Evolutionary conservation across 2,113 vertebrate genomes (phyloP).

Genomic region (Podarcis raffonei): DNA sequence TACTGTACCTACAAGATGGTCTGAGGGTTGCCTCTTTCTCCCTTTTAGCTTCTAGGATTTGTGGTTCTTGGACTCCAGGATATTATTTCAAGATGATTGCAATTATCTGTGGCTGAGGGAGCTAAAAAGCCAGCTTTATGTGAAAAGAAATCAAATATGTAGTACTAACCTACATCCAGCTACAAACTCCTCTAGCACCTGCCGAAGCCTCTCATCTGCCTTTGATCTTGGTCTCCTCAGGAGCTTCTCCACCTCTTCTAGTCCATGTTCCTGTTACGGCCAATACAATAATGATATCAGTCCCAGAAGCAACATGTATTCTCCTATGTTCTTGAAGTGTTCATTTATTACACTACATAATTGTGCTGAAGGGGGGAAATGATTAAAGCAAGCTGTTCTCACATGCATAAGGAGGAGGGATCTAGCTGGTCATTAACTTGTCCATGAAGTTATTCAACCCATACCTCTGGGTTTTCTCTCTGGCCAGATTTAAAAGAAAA

Average conservation of each 20-base stretch:
- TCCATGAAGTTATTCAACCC: too few species aligned
- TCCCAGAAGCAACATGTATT: neutral
- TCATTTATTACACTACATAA: neutral
- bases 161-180: conserved; percentile 87
- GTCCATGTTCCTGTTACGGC: conserved; percentile 81
- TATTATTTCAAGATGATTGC: neutral
- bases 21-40: too few species aligned
- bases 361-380: too few species aligned
- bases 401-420: too few species aligned
- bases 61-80: neutral
- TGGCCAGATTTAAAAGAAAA: too few species aligned
- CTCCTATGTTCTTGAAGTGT: neutral
- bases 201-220: conserved; percentile 77
- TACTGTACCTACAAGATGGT: too few species aligned
- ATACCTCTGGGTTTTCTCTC: too few species aligned
- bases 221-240: conserved; percentile 79
- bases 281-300: neutral
- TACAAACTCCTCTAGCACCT: conserved; percentile 87
- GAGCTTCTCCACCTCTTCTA: conserved; percentile 83
- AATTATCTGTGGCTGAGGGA: neutral
- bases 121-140: rapidly evolving
- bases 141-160: neutral
- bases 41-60: neutral
- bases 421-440: too few species aligned
- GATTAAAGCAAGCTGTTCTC: too few species aligned